Evolutionary conservation across 2,797 vertebrate genomes (phyloP).

Genomic region (Aselliscus stoliczkanus): DNA sequence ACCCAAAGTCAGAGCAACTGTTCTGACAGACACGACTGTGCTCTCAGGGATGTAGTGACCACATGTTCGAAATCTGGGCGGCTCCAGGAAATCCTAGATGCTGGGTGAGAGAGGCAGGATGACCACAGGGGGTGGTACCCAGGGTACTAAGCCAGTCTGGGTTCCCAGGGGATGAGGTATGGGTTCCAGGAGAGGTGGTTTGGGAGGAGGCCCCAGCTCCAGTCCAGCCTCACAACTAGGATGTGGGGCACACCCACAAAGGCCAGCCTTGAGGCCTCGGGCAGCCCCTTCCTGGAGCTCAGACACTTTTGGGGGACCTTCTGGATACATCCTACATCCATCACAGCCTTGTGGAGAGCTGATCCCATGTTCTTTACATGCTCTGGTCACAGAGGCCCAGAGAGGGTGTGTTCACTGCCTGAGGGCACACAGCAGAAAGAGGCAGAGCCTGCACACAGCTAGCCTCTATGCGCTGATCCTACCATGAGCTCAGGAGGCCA

Average conservation of each 20-base stretch:
- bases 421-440: neutral
- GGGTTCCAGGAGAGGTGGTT: neutral
- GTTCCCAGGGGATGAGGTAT: neutral
- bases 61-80: too few relatives aligned
- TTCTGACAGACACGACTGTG: neutral
- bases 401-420: neutral
- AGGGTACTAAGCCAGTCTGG: neutral
- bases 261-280: neutral
- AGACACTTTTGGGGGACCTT: neutral
- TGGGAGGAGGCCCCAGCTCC: neutral
- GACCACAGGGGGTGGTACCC: rapidly evolving
- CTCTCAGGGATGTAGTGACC: neutral
- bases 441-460: neutral
- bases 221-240: neutral
- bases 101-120: neutral
- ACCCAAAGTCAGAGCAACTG: neutral
- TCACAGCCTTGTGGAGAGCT: neutral
- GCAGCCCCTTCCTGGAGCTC: neutral
- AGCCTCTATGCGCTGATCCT: too few relatives aligned
- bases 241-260: rapidly evolving
- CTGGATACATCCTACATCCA: neutral
- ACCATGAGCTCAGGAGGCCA: rapidly evolving
- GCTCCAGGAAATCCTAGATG: neutral
- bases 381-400: neutral
- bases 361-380: neutral